Evolutionary conservation across 2,888 invertebrate species (phyloP).

Genomic region (Bellardia bayeri): DNA sequence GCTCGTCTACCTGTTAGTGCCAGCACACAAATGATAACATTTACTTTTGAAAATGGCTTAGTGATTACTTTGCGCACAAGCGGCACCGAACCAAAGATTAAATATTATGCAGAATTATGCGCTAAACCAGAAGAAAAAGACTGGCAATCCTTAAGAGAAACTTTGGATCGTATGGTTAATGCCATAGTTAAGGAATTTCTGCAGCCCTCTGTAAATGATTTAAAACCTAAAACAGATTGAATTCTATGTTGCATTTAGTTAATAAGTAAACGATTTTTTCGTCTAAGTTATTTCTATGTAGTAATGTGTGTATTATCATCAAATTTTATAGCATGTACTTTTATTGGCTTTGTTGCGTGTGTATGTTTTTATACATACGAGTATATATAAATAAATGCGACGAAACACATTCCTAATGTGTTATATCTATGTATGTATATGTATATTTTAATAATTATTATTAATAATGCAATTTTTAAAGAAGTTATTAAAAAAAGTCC

Average conservation of each 20-base stretch:
- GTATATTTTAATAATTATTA: not conserved
- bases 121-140: conserved; percentile 88
- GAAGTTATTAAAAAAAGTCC: too few species aligned
- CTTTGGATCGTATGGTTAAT: conserved; percentile 90
- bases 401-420: conserved; percentile 39
- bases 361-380: not conserved
- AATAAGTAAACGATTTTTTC: not conserved
- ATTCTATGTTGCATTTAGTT: conserved; percentile 38
- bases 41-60: conserved; percentile 94
- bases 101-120: conserved; percentile 97
- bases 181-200: conserved; percentile 92
- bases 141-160: conserved; percentile 86
- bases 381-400: not conserved
- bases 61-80: conserved; percentile 96
- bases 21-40: conserved; percentile 96
- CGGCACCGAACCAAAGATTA: conserved; percentile 99
- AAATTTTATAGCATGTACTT: not conserved
- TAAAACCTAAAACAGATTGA: conserved; percentile 81
- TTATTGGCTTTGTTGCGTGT: not conserved
- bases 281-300: not conserved
- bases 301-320: not conserved
- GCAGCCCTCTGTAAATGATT: conserved; percentile 89
- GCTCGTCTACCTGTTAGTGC: conserved; percentile 89
- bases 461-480: too few species aligned
- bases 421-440: not conserved